phyloP scores from a whole-genome alignment of 2,797 vertebrate species.

The Siniperca obscura region DNA sequence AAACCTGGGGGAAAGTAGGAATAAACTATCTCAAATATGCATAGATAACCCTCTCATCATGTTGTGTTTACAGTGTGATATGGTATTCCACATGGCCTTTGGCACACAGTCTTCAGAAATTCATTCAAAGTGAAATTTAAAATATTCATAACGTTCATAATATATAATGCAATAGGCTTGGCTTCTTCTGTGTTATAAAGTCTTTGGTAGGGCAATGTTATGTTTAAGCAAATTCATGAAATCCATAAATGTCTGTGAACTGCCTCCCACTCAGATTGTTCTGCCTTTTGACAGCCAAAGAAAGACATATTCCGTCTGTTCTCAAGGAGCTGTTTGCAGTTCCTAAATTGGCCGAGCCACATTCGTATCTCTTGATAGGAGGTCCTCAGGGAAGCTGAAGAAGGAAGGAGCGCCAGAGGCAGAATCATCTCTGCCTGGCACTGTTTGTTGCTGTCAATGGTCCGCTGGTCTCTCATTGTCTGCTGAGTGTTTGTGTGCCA shows the following conservation, averaged over 20 bases:
- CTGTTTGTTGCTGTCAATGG: conserved; percentile 64
- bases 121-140: conserved; percentile 49
- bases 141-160: conserved; percentile 46
- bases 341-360: conserved; percentile 63
- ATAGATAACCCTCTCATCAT: conserved; percentile 44
- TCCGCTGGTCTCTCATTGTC: conserved; percentile 52
- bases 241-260: conserved; percentile 55
- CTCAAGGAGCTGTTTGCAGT: conserved; percentile 55
- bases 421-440: conserved; percentile 60
- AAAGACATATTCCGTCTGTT: conserved; percentile 62
- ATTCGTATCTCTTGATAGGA: conserved; percentile 58
- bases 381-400: conserved; percentile 57
- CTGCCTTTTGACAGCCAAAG: conserved; percentile 61
- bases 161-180: conserved; percentile 53
- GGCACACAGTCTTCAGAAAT: conserved; percentile 30
- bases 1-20: conserved; percentile 20
- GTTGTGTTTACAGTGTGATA: conserved; percentile 48
- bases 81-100: conserved; percentile 31
- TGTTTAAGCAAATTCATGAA: conserved; percentile 54
- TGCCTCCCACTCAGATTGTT: conserved; percentile 62
- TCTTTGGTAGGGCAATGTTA: conserved; percentile 33
- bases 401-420: conserved; percentile 47
- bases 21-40: conserved; percentile 32
- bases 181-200: conserved; percentile 42
- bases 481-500: conserved; percentile 37